A percentile compares a stretch with the other conserved stretches of the same genome.
Evolutionary conservation across 2,113 vertebrate species (phyloP).

Genomic region (Erpornis zantholeuca): DNA sequence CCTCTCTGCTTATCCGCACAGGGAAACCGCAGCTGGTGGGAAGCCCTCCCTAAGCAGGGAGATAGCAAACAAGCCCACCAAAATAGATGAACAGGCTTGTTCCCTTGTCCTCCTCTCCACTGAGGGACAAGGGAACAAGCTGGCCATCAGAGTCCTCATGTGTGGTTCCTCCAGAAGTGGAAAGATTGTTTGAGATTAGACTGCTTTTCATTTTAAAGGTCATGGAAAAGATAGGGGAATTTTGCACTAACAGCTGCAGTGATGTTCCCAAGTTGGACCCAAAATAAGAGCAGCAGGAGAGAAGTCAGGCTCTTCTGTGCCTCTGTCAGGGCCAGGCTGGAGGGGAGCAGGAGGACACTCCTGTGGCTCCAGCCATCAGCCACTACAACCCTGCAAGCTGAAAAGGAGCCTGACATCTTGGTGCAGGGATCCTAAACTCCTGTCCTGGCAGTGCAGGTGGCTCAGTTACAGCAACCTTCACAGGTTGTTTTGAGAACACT

Average conservation of each 20-base stretch:
- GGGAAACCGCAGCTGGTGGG: not conserved
- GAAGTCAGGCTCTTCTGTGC: not conserved
- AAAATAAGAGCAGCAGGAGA: not conserved
- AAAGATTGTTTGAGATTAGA: not conserved
- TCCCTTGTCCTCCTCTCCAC: not conserved
- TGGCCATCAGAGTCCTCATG: not conserved
- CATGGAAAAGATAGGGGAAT: not conserved
- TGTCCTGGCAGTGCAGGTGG: not conserved
- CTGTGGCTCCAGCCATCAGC: not conserved
- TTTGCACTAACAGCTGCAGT: not conserved
- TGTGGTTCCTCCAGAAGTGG: not conserved
- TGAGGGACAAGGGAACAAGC: not conserved
- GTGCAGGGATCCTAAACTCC: not conserved
- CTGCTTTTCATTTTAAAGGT: not conserved
- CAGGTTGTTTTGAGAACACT: not conserved
- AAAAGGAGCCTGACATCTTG: not conserved
- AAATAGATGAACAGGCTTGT: not conserved
- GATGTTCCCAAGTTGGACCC: not conserved
- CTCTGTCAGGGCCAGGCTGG: not conserved
- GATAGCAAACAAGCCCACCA: not conserved
- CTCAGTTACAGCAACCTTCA: not conserved
- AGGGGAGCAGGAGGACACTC: not conserved
- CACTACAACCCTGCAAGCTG: not conserved
- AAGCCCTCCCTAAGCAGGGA: not conserved
- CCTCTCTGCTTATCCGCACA: not conserved